A percentile compares a stretch with the other conserved stretches of the same genome.
These are phyloP conservation scores for Adoxophyes honmai DNA, from an alignment of 1,140 invertebrate genomes.

Conservation along the genomic window DNA sequence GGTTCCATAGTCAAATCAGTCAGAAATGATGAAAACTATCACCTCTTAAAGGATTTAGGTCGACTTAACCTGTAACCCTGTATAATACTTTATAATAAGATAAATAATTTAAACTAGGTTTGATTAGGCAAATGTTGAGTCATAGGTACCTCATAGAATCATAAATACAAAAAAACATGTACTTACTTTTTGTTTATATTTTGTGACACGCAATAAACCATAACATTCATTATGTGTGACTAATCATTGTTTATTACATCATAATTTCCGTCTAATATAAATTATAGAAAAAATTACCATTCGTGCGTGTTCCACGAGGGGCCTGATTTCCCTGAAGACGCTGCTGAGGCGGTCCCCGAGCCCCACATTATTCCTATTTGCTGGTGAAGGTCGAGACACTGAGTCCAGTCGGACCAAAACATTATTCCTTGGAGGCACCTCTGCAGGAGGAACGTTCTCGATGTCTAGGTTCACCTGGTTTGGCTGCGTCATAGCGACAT, in stretches of 20 bases:
- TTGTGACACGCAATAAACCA: conserved; percentile 1
- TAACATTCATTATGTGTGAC: conserved; percentile 10
- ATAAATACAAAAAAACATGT: too few relatives aligned
- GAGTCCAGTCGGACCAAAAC: conserved; percentile 54
- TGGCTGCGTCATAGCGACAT: conserved; percentile 52
- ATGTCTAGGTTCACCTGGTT: conserved; percentile 65
- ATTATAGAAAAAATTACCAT: conserved; percentile 41
- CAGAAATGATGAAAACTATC: too few relatives aligned
- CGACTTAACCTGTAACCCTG: too few relatives aligned
- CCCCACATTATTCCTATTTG: conserved; percentile 54
- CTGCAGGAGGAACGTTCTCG: conserved; percentile 49
- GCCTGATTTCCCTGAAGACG: conserved; percentile 68
- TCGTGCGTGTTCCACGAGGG: conserved; percentile 64
- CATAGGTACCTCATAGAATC: too few relatives aligned
- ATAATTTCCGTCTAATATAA: conserved; percentile 15
- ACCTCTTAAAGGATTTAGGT: too few relatives aligned
- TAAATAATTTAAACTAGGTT: too few relatives aligned
- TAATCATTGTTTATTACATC: conserved; percentile 19
- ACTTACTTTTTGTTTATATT: conserved; percentile 8
- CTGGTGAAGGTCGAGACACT: conserved; percentile 39
- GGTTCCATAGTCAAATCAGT: too few relatives aligned
- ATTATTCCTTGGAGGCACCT: conserved; percentile 44
- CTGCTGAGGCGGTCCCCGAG: conserved; percentile 63
- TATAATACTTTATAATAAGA: too few relatives aligned
- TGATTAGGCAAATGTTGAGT: too few relatives aligned